Evolutionary conservation across 2,113 vertebrate species (phyloP), one percentile per base, ranked within the genome.

Genomic region (Zosterops borbonicus): DNA sequence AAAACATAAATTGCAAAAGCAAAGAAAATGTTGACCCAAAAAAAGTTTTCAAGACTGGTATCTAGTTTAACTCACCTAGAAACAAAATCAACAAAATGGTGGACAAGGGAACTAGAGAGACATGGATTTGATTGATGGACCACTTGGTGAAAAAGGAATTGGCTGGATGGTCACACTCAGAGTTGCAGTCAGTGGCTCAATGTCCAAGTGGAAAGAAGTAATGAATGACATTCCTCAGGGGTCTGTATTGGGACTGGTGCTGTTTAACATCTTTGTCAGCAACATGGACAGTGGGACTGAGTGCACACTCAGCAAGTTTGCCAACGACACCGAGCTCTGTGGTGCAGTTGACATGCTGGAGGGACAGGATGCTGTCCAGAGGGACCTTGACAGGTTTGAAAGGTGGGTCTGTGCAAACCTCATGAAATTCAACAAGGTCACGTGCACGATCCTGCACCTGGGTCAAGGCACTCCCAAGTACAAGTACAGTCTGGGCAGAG

Each of bases 11-110:
- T 52, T 83, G 53, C 42, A 63, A 82, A 90, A 86, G 27, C 69
- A 86, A 86, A 76, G n/a, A 76, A 85, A 69, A 89, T 41, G 21
- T 69, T 80, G 44, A 85, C 25, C 60, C 41, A 84, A 60, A 84
- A 84, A 67, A 70, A 63, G 20, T 73, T 83, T 74, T 91, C 70
- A 83, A 83, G 71, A 79, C 71, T 74, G 18, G 42, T 33, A 46
- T 78, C 76, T 89, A 69, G 75, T 90, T 94, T 77, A 90, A 90
- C 71, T 91, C 77, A 55, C 74, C 42, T 79, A 90, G 58, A 93
- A 86, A 76, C 35, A 86, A 78, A 91, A 83, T 68, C 28, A 94
- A 39, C 41, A 83, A 73, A 63, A 83, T 63, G 17, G 27, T 73
- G 58, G 39, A 63, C 33, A 70, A 53, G 39, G 39, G 58, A 73